These are phyloP conservation scores for Toxotes chatareus DNA, from an alignment of 2,113 vertebrate genomes.

Conservation along the genomic window DNA sequence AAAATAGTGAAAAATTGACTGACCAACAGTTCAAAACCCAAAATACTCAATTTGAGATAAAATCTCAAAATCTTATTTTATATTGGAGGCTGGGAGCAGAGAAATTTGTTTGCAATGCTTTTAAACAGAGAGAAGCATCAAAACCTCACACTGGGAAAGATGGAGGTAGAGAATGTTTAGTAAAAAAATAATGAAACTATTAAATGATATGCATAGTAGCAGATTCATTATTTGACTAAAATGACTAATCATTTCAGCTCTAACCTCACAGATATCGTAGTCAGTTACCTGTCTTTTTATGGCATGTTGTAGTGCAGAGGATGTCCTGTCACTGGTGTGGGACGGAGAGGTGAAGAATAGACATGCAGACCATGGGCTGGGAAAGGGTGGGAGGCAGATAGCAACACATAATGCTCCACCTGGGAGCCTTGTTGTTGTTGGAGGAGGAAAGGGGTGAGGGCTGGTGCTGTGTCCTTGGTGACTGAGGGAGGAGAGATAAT, in stretches of 20 bases:
- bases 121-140: not conserved
- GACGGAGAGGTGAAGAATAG: constrained; percentile 10
- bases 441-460: constrained; percentile 63
- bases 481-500: constrained; percentile 79
- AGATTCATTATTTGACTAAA: not conserved
- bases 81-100: not conserved
- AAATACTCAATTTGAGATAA: not conserved
- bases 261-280: not conserved
- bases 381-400: constrained; percentile 57
- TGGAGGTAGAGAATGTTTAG: not conserved
- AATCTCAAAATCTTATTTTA: not conserved
- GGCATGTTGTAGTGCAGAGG: not conserved
- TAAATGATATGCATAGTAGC: not conserved
- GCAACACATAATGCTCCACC: constrained; percentile 72
- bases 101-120: not conserved
- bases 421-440: constrained; percentile 82
- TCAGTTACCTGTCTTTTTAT: not conserved
- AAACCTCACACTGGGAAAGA: not conserved
- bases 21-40: not conserved
- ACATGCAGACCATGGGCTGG: not conserved
- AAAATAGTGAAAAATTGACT: not conserved
- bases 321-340: constrained; percentile 15
- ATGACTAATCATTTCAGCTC: not conserved
- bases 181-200: not conserved
- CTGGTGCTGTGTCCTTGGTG: constrained; percentile 82